Evolutionary conservation across 2,888 invertebrate species (phyloP).

Genomic region (Cephus runcator): DNA sequence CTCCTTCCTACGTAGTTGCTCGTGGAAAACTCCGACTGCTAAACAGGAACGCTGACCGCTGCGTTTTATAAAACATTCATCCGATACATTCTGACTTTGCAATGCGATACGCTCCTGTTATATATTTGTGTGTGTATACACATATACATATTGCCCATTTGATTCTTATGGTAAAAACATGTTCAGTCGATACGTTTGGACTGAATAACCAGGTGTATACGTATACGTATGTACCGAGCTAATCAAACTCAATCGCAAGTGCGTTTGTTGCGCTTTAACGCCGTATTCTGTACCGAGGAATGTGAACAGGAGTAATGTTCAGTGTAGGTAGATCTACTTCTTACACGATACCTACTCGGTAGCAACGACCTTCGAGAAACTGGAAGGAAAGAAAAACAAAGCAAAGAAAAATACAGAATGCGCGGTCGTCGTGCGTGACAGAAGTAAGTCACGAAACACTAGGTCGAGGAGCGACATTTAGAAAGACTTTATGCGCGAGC

Average conservation of each 20-base stretch:
- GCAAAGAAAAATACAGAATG: not conserved
- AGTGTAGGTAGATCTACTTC: not conserved
- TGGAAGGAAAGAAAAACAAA: not conserved
- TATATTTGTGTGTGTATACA: too few relatives aligned
- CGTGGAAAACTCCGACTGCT: not conserved
- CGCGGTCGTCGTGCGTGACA: not conserved
- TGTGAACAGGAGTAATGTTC: not conserved
- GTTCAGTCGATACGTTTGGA: too few relatives aligned
- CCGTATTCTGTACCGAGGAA: not conserved
- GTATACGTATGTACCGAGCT: not conserved
- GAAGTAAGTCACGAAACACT: not conserved
- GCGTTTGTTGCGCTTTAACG: not conserved
- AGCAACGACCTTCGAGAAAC: constrained; percentile 1
- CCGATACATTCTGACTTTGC: not conserved
- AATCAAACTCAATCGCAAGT: not conserved
- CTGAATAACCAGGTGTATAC: too few relatives aligned
- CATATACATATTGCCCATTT: too few relatives aligned
- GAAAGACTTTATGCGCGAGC: not conserved
- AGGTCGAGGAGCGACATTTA: not conserved
- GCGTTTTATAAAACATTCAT: not conserved
- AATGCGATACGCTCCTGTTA: not conserved
- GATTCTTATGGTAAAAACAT: too few relatives aligned
- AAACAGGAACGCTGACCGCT: not conserved
- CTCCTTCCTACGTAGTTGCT: not conserved
- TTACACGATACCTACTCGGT: not conserved